Evolutionary conservation across 1,140 invertebrate species (phyloP), one percentile per base, ranked within the genome.

Genomic region (Drosophila lini): DNA sequence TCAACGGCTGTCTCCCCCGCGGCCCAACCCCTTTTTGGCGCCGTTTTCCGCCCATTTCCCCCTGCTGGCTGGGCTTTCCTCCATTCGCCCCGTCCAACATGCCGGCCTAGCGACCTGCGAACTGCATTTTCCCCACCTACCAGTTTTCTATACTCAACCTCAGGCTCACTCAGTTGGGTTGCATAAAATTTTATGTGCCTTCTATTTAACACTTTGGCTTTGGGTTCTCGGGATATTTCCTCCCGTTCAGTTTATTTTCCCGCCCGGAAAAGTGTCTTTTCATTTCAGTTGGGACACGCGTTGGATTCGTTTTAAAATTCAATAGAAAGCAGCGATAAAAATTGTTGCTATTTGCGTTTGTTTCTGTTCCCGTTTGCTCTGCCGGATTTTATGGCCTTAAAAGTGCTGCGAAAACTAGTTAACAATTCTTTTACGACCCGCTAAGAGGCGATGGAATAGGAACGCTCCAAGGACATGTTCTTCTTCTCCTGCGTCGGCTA

Each of bases 101-200:
- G 41, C 15, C 57, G 32, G 70, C 45, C 60, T 69, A 69, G 65
- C 41, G 65, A 69, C 65, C 61, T 65, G 65, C 28, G 8, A 41
- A 59, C n/a, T 71, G 68, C 68, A 71, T 40, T 45, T 28, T 1
- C 13, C 52, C 52, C 19, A 4, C 11, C 44, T 22, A 3, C 42
- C 22, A 28, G 8, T 28, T 34, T 34, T 38, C 36, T 19, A 22
- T 3, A 22, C 50, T 16, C 31, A 38, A 16, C 68, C 42, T 38
- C 68, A 41, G 44, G 28, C 50, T 15, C 50, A 45, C 65, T 22
- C 50, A 45, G 32, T 63, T 71, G 62, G 44, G 32, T 56, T 78
- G 67, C 81, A 83, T 83, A 84, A 80, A 83, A 83, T 83, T 84
- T 83, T 80, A 83, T 83, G 81, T 80, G 81, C 62, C 79, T 83